Conservation (phyloP, 1,140 invertebrate species). For the Acromyrmex charruanus region DNA sequence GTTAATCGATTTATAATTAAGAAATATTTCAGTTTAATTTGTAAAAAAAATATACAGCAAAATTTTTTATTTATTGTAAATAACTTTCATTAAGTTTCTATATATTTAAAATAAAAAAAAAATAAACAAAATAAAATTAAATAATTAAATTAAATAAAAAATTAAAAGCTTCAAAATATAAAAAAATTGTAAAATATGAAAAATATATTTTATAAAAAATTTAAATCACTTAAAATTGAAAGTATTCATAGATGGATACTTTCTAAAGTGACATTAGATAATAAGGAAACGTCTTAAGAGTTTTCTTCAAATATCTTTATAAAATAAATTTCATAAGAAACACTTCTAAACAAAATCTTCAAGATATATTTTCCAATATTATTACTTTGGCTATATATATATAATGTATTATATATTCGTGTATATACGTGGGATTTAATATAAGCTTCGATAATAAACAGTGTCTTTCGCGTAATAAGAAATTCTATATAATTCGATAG, state of each 20-base stretch:
- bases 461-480: neutral
- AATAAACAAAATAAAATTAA: neutral
- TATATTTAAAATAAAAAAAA: neutral
- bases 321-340: neutral
- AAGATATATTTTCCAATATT: neutral
- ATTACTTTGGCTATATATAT: neutral
- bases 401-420: neutral
- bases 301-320: neutral
- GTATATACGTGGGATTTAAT: neutral
- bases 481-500: slow-evolving; percentile 13
- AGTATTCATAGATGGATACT: neutral
- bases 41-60: neutral
- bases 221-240: neutral
- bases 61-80: slow-evolving; percentile 6
- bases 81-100: neutral
- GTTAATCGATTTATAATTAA: neutral
- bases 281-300: neutral
- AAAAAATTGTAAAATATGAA: neutral
- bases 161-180: neutral
- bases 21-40: neutral
- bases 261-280: neutral
- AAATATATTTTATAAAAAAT: neutral
- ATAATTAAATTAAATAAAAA: neutral
- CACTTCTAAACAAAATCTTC: neutral
- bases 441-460: neutral